Evolutionary conservation across 2,888 invertebrate genomes (phyloP), one percentile per base, ranked within the genome.

Genomic region (Ophonus ardosiacus): DNA sequence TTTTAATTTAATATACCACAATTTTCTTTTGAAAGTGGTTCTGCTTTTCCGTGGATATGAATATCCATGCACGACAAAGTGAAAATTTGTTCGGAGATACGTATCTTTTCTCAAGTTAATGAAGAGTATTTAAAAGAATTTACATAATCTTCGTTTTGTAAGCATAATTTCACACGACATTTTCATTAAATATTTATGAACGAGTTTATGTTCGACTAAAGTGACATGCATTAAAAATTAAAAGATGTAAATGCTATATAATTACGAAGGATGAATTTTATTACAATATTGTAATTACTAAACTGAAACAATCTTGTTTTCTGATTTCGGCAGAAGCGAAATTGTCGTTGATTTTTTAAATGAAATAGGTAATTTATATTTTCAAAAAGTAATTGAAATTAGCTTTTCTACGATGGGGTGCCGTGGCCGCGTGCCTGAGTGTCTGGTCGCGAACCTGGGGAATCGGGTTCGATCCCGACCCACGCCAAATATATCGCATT

Each of bases 51-150:
- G 31, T 65, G 21, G 3, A 59, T 31, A 24, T 10, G 65, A 24
- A 13, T 4, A 24, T 38, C 13, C 6, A 68, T n/a, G 38, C 40
- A 68, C 15, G 38, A 68, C 40, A 15, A 38, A 31, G 24, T 18
- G 61, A 63, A 68, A 68, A 68, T 40, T 38, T 31, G 24, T 68
- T 68, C 4, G 2, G 31, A 68, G 68, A 68, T 68, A 17, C 68
- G 15, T 15, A 68, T 68, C 68, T 38, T 38, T 38, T 68, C 15
- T 24, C 7, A 1, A 68, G 68, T 68, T 68, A 68, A 68, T 68
- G 68, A 68, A 68, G 38, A 68, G 21, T 38, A 68, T 24, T 68
- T n/a, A 63, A 15, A 68, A 31, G 68, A 68, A 65, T 68, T 68
- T 68, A 68, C 40, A 68, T 68, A 68, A 40, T 40, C 40, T 18